A percentile compares a stretch with the other conserved stretches of the same genome.
Conservation (phyloP, 1,140 invertebrate genomes). For the Panagrolaimus sp. region DNA sequence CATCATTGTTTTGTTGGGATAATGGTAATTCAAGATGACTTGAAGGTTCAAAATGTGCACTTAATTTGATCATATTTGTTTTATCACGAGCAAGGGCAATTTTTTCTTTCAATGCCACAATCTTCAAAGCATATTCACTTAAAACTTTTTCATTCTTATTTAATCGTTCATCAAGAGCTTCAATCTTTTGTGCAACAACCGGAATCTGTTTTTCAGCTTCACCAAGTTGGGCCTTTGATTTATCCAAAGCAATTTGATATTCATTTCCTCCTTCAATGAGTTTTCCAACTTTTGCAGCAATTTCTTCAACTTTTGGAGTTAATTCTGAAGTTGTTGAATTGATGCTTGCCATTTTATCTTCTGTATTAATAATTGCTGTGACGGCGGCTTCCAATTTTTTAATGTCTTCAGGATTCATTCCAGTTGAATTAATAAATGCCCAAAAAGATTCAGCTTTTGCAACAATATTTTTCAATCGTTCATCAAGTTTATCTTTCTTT, state of each 20-base stretch:
- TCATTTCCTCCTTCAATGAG: constrained; percentile 14
- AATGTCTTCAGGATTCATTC: not conserved
- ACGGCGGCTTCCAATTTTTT: not conserved
- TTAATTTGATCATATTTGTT: constrained; percentile 71
- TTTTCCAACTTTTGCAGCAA: not conserved
- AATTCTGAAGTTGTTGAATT: not conserved
- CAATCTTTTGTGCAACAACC: constrained; percentile 6
- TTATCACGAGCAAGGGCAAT: constrained; percentile 74
- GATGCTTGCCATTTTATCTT: not conserved
- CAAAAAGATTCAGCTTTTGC: not conserved
- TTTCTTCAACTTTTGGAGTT: constrained; percentile 11
- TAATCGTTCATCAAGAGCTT: not conserved
- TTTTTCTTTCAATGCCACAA: constrained; percentile 68
- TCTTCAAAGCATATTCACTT: not conserved
- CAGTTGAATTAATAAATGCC: not conserved
- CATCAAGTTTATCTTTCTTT: not conserved
- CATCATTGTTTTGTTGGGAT: constrained; percentile 73
- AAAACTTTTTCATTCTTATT: constrained; percentile 1
- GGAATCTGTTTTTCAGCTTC: constrained; percentile 16
- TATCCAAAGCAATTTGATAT: constrained; percentile 6
- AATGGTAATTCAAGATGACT: constrained; percentile 78
- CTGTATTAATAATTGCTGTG: not conserved
- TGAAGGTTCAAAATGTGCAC: constrained; percentile 76
- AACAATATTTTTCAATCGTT: not conserved
- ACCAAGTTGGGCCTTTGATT: constrained; percentile 18